Evolutionary conservation across 2,888 invertebrate genomes (phyloP).

Genomic region (Poecilus cupreus): DNA sequence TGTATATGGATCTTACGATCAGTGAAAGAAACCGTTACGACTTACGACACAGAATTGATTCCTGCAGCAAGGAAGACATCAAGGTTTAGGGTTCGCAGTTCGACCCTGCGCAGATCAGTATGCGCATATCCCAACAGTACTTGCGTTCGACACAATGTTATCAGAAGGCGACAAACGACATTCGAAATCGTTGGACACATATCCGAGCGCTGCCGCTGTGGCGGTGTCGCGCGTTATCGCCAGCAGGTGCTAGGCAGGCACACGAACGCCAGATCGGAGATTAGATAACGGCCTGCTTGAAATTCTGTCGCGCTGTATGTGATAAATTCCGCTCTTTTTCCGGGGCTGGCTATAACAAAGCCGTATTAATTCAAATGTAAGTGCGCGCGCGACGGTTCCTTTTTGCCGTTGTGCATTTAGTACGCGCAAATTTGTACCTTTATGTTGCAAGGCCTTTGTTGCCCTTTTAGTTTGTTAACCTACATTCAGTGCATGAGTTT

Average conservation of each 20-base stretch:
- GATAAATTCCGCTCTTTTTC: conserved; percentile 43
- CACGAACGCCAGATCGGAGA: conserved; percentile 13
- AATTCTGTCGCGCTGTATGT: conserved; percentile 39
- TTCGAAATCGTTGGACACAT: conserved; percentile 27
- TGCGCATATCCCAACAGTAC: conserved; percentile 25
- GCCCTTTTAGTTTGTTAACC: conserved; percentile 48
- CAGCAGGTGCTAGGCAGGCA: conserved; percentile 18
- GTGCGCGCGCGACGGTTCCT: conserved; percentile 20
- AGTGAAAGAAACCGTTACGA: conserved; percentile 23
- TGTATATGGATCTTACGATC: conserved; percentile 30
- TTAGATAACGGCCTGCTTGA: conserved; percentile 50
- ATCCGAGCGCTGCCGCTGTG: too few species aligned
- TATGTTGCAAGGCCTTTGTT: conserved; percentile 30
- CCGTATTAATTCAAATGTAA: conserved; percentile 48
- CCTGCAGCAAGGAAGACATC: conserved; percentile 9
- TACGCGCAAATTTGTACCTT: conserved; percentile 45
- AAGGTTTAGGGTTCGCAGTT: conserved; percentile 18
- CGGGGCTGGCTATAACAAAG: conserved; percentile 24
- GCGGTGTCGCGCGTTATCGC: background rate
- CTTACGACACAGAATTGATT: conserved; percentile 23
- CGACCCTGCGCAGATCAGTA: background rate
- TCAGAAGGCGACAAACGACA: conserved; percentile 41
- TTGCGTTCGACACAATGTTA: conserved; percentile 48
- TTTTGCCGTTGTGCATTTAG: conserved; percentile 34
- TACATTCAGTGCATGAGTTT: conserved; percentile 27